phyloP scores from a whole-genome alignment of 2,113 vertebrate genomes.

The Etheostoma cragini region DNA sequence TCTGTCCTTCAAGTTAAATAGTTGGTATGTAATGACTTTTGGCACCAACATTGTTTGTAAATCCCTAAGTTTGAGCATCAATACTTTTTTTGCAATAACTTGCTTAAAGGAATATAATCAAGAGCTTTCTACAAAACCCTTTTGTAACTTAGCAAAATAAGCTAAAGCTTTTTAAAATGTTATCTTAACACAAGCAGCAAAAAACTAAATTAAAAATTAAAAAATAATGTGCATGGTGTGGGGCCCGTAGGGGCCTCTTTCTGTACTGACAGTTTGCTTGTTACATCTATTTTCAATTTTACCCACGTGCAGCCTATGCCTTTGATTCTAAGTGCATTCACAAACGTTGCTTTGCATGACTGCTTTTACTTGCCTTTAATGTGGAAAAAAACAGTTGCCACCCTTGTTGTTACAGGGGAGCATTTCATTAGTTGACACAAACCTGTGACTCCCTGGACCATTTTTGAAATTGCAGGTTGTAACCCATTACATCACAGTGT shows the following conservation, averaged over 20 bases:
- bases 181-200: background rate
- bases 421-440: slow-evolving; percentile 11
- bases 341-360: slow-evolving; percentile 1
- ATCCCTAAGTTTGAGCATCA: background rate
- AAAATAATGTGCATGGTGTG: background rate
- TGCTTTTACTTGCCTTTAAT: slow-evolving; percentile 9
- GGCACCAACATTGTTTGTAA: background rate
- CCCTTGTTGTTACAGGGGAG: slow-evolving; percentile 3
- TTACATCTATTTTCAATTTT: background rate
- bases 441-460: slow-evolving; percentile 1
- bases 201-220: background rate
- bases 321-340: background rate
- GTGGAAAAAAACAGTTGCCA: slow-evolving; percentile 22
- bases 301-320: background rate
- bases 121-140: background rate
- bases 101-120: background rate
- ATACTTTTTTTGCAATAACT: background rate
- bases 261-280: background rate
- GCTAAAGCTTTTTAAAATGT: background rate
- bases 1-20: background rate
- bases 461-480: slow-evolving; percentile 19
- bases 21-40: background rate
- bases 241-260: background rate
- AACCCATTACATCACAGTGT: slow-evolving; percentile 2
- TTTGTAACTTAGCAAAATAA: background rate